Evolutionary conservation across 2,113 vertebrate genomes (phyloP).

Genomic region (Grantiella picta): DNA sequence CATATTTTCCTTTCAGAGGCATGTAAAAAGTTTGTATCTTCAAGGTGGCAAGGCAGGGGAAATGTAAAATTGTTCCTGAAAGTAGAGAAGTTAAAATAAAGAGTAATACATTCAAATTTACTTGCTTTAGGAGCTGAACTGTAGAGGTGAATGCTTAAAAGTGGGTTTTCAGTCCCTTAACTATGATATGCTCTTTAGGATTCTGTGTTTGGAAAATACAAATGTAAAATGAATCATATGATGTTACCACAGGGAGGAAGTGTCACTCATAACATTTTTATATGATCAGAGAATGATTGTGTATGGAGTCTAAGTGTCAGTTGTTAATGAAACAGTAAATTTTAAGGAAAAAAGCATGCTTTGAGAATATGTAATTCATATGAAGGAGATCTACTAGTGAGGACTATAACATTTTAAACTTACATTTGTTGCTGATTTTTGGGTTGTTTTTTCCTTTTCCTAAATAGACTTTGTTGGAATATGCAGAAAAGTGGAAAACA

Average conservation of each 20-base stretch:
- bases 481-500: slow-evolving; percentile 86
- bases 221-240: background rate
- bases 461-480: slow-evolving; percentile 88
- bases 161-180: background rate
- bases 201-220: background rate
- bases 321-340: background rate
- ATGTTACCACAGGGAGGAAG: background rate
- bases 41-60: background rate
- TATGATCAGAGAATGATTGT: background rate
- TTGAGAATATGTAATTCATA: background rate
- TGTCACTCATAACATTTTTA: background rate
- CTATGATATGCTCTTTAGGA: background rate
- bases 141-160: background rate
- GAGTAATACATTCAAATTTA: background rate
- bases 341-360: background rate
- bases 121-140: background rate
- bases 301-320: background rate
- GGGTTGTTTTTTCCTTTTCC: slow-evolving; percentile 9
- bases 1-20: background rate
- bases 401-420: background rate
- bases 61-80: background rate
- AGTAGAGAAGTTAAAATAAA: background rate
- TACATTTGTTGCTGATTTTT: background rate
- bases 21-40: background rate
- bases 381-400: background rate